Base-by-base conservation (phyloP, 1,140 invertebrate species). In the Arctopsyche grandis region DNA sequence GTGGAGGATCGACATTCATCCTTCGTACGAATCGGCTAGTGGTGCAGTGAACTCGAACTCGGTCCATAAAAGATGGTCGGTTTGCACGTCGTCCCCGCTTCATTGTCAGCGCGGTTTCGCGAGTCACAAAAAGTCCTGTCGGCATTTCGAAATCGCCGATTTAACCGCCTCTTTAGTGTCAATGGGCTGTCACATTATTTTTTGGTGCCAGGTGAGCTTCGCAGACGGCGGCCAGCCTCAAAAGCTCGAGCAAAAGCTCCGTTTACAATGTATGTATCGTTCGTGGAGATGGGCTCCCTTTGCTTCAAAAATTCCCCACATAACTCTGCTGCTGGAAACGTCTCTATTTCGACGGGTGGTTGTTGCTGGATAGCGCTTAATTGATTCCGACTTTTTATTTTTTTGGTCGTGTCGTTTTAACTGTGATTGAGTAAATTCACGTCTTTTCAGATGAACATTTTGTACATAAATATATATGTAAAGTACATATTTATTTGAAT, bases 151-250 rank as follows among this genome's bases (percentile, higher is more conserved):
- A 81, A 81, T 78, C 70, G 71, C 75, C 66, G 74, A 71, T 81
- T 81, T 79, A 81, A 76, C 77, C 52, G 63, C 77, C 71, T 81
- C 73, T 79, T 81, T 81, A 81, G 77, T 63, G 80, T 81, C 80
- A 79, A 69, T 73, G 77, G 56, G 48, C 77, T 79, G 77, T 81
- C 80, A 79, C 80, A 81, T 81, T 81, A 81, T 81, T 81, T 79
- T 79, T 79, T 76, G 21, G 19, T 70, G 26, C 58, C 75, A 76
- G 75, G 56, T 76, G 75, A 76, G 75, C 46, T 56, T 24, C 44
- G 24, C 21, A 12, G 58, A 56, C n/a, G 74, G 22, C 74, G 48
- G 46, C 48, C 52, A 22, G 12, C 58, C 58, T 66, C 12, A 48
- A 75, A 58, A 75, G 44, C 19, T 75, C 44, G 9, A 1, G 29